Conservation (phyloP, 2,797 vertebrate species). For the Octomys mimax region DNA sequence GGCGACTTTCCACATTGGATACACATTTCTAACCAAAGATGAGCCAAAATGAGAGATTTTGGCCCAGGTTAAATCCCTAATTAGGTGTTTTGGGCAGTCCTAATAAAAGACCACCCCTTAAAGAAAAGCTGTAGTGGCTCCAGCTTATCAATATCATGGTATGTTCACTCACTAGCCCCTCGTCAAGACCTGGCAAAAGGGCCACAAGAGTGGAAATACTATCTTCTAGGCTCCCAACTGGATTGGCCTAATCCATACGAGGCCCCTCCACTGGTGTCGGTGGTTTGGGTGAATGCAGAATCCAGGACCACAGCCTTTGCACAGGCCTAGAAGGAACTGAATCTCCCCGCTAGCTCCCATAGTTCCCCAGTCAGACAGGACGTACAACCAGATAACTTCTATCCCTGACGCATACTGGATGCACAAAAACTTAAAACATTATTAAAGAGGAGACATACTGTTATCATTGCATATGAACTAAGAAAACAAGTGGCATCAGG, state of each 20-base stretch:
- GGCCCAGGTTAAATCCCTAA: background rate
- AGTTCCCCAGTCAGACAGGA: background rate
- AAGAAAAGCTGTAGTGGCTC: background rate
- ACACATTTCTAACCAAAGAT: background rate
- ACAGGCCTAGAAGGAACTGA: background rate
- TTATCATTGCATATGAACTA: background rate
- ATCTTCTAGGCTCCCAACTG: background rate
- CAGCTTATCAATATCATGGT: background rate
- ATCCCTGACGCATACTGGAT: background rate
- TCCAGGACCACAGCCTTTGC: background rate
- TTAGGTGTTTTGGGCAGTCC: background rate
- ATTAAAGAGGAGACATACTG: background rate
- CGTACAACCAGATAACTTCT: background rate
- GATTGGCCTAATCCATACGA: background rate
- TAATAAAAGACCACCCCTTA: background rate
- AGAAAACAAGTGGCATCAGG: background rate
- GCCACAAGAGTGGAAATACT: background rate
- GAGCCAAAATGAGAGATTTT: conserved; percentile 30
- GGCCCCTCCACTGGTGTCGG: background rate
- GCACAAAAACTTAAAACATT: background rate
- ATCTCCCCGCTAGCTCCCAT: background rate
- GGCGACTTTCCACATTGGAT: background rate
- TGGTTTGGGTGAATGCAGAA: background rate
- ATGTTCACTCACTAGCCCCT: background rate
- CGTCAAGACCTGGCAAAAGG: background rate